phyloP scores from a whole-genome alignment of 2,113 vertebrate species.

The Heterochromis multidens region DNA sequence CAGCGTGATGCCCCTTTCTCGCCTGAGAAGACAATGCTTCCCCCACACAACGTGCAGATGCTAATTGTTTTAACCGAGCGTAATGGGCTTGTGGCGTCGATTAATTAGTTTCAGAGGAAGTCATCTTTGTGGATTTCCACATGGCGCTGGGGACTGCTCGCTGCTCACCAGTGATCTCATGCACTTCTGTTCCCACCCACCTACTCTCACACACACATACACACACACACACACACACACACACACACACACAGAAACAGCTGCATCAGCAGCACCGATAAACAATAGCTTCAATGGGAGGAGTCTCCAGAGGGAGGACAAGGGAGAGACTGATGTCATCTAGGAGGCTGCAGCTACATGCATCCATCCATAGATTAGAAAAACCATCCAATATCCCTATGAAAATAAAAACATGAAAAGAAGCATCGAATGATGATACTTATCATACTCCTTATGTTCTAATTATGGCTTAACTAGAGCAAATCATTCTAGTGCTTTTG shows the following conservation, averaged over 20 bases:
- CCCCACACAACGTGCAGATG: conserved; percentile 63
- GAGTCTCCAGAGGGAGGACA: conserved; percentile 48
- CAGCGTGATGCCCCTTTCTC: conserved; percentile 52
- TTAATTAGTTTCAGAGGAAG: conserved; percentile 75
- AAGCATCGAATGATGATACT: neutral
- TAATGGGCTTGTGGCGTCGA: conserved; percentile 74
- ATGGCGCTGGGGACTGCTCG: conserved; percentile 55
- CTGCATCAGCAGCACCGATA: conserved; percentile 64
- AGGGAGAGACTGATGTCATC: conserved; percentile 35
- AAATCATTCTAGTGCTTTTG: neutral
- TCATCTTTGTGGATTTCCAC: conserved; percentile 70
- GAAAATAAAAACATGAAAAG: neutral
- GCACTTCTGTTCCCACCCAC: conserved; percentile 23
- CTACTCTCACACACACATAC: neutral
- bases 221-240: conserved; percentile 2
- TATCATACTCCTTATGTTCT: neutral
- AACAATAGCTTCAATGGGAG: conserved; percentile 63
- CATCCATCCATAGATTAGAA: neutral
- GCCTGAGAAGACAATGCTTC: conserved; percentile 54
- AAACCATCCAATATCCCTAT: neutral
- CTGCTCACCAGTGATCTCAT: conserved; percentile 60
- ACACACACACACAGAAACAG: conserved; percentile 37
- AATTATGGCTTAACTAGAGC: neutral
- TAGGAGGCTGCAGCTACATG: conserved; percentile 33
- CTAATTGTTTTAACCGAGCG: conserved; percentile 76